Conservation (phyloP, 1,140 invertebrate genomes). For the Pogonomyrmex barbatus region DNA sequence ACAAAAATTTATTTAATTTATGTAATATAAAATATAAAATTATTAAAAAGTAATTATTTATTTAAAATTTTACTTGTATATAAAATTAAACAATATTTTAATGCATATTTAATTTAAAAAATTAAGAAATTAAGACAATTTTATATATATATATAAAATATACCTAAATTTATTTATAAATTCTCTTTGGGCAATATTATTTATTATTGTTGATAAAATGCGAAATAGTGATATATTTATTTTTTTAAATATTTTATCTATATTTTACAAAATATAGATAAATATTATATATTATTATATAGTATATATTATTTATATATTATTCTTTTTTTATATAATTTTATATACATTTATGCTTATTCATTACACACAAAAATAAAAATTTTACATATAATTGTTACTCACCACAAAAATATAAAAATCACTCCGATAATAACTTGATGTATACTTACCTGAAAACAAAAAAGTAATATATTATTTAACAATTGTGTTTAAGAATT, state of each 20-base stretch:
- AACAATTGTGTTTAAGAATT: constrained; percentile 10
- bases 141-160: too few relatives aligned
- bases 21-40: not conserved
- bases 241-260: not conserved
- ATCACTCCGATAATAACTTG: not conserved
- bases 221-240: not conserved
- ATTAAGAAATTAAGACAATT: too few relatives aligned
- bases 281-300: too few relatives aligned
- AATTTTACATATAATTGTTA: not conserved
- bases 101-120: not conserved
- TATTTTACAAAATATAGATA: not conserved
- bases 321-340: not conserved
- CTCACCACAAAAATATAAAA: constrained; percentile 11
- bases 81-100: not conserved
- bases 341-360: not conserved
- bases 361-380: too few relatives aligned
- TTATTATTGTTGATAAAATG: not conserved
- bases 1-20: not conserved
- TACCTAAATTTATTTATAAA: not conserved
- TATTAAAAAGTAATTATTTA: not conserved
- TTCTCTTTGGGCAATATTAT: not conserved
- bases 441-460: constrained; percentile 40
- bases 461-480: constrained; percentile 12
- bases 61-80: not conserved
- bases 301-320: too few relatives aligned